Evolutionary conservation across 1,140 invertebrate species (phyloP).

Genomic region (Cydia pomonella): DNA sequence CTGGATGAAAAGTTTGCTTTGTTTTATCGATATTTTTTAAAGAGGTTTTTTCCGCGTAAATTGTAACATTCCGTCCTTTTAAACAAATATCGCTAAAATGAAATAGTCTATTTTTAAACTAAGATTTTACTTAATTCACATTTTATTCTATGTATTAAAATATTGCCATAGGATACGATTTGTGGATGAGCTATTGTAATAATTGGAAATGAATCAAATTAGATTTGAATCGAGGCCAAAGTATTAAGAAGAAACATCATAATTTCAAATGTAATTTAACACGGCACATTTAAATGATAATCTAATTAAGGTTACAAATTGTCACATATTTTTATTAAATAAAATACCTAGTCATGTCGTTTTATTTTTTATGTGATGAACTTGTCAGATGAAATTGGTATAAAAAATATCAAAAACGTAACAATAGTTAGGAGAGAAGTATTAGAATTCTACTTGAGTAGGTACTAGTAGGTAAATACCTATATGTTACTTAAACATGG

Average conservation of each 20-base stretch:
- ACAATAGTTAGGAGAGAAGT: too few relatives aligned
- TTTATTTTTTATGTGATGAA: not conserved
- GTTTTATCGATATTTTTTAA: conserved; percentile 28
- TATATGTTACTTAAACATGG: too few relatives aligned
- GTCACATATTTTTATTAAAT: conserved; percentile 31
- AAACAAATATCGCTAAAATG: conserved; percentile 29
- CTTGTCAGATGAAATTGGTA: not conserved
- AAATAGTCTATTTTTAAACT: conserved; percentile 28
- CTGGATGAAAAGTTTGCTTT: not conserved
- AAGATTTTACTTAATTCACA: conserved; percentile 10
- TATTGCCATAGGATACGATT: not conserved
- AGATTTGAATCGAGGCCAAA: conserved; percentile 20
- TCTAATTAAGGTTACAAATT: conserved; percentile 25
- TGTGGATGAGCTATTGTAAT: conserved; percentile 2
- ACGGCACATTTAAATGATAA: conserved; percentile 10
- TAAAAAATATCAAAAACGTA: too few relatives aligned
- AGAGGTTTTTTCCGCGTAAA: not conserved
- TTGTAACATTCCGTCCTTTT: conserved; percentile 21
- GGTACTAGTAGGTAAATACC: too few relatives aligned
- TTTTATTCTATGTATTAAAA: conserved; percentile 21
- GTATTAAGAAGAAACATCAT: conserved; percentile 2
- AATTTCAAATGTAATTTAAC: conserved; percentile 1
- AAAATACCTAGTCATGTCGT: conserved; percentile 18
- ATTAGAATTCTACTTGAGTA: too few relatives aligned
- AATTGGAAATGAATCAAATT: conserved; percentile 12